phyloP scores from a whole-genome alignment of 2,797 vertebrate species.

The Myotis daubentonii region DNA sequence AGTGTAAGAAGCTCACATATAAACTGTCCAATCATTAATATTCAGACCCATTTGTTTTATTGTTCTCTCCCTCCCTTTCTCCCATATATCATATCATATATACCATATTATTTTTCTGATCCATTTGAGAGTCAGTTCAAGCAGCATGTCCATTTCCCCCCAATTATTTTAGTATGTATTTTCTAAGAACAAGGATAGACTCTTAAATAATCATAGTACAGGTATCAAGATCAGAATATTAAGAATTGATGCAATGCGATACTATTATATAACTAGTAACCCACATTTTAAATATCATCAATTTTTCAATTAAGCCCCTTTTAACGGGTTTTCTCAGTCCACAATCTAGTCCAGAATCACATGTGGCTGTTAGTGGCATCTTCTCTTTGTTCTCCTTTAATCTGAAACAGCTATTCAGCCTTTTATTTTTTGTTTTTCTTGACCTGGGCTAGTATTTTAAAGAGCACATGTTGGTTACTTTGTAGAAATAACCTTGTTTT shows the following conservation, averaged over 20 bases:
- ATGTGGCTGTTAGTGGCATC: background rate
- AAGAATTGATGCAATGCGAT: background rate
- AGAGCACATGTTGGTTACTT: background rate
- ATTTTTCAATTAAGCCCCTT: background rate
- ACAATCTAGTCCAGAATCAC: background rate
- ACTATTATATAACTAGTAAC: background rate
- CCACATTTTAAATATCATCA: background rate
- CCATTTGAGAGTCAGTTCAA: background rate
- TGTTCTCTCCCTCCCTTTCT: background rate
- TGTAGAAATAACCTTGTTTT: background rate
- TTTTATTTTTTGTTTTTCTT: background rate
- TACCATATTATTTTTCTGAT: background rate
- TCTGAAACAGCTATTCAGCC: background rate
- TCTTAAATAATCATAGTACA: background rate
- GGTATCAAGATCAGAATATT: constrained; percentile 8
- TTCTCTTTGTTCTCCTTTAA: background rate
- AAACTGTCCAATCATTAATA: background rate
- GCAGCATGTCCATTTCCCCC: background rate
- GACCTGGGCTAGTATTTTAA: background rate
- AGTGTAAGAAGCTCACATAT: background rate
- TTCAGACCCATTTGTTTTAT: background rate
- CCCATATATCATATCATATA: background rate
- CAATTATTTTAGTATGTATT: background rate
- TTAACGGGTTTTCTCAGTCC: background rate
- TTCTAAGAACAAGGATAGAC: background rate